Conservation (phyloP, 2,888 invertebrate species). For the Saturnia pavonia region DNA sequence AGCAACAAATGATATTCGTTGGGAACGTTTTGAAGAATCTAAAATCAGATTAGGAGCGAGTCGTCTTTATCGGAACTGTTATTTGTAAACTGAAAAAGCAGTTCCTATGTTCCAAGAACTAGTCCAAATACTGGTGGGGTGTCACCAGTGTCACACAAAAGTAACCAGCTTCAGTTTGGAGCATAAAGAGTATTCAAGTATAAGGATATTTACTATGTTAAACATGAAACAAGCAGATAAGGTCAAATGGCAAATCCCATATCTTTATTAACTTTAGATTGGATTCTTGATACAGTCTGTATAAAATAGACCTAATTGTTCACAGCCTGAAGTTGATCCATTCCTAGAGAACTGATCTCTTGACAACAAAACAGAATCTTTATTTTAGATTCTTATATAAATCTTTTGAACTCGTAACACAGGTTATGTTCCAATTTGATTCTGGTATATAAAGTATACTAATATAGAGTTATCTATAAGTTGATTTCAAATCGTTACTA, state of each 20-base stretch:
- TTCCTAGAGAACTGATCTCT: background rate
- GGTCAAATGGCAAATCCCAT: background rate
- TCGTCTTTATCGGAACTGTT: too few relatives aligned
- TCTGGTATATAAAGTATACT: background rate
- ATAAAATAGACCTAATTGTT: background rate
- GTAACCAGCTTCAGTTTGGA: too few relatives aligned
- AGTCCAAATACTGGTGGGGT: too few relatives aligned
- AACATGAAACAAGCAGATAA: too few relatives aligned
- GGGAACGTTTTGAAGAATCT: background rate
- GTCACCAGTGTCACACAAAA: too few relatives aligned
- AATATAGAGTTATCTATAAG: background rate
- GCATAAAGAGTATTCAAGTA: too few relatives aligned
- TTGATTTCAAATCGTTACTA: background rate
- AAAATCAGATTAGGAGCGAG: background rate
- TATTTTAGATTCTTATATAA: background rate
- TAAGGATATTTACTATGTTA: too few relatives aligned
- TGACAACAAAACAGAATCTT: background rate
- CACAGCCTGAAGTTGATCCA: background rate
- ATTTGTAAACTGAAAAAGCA: too few relatives aligned
- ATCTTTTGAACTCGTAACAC: background rate
- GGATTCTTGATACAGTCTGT: background rate
- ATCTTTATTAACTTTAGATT: background rate
- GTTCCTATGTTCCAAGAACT: too few relatives aligned
- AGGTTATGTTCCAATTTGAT: background rate
- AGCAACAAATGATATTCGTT: background rate